Evolutionary conservation across 1,140 invertebrate genomes (phyloP), one percentile per base, ranked within the genome.

Genomic region (Bicyclus anynana): DNA sequence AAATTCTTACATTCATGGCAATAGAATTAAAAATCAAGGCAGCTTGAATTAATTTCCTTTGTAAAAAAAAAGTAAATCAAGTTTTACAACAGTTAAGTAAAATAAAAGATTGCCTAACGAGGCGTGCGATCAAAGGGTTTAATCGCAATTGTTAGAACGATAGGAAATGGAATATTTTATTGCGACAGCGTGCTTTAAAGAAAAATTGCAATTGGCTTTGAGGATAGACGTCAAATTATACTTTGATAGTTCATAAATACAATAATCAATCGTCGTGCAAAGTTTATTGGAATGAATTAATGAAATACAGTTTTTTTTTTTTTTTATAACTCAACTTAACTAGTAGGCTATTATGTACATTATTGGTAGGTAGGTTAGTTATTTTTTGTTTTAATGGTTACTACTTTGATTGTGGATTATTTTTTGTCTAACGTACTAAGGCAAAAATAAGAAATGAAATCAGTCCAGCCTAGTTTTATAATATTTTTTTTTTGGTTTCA

Each of bases 91-190:
- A 44, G 13, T 44, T 3, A 21, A 56, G 46, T 49, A 23, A 40
- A 56, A 40, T 35, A 54, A 55, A 49, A 49, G 33, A 49, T 56
- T 42, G 20, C 20, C 33, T 55, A 55, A 55, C 53, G 53, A 55
- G 53, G 46, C 53, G 23, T 50, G n/a, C 26, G n/a, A 42, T 57
- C 46, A 57, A 57, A 57, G 54, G 47, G 35, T 50, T 35, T 57
- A 50, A 50, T 57, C 54, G 54, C 54, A 48, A 57, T 50, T 50
- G 54, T 50, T 57, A 44, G 33, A 49, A 20, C 47, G 23, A 57
- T 37, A 50, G 54, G 46, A 57, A 57, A 57, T 57, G 47, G 54
- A 57, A 57, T 57, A 57, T 57, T 57, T 57, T 57, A 57, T 50
- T 50, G 47, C 47, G 46, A 14, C 26, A 50, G 29, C 46, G 50